Base-by-base conservation (phyloP, 1,140 invertebrate species). In the Dreissena polymorpha region DNA sequence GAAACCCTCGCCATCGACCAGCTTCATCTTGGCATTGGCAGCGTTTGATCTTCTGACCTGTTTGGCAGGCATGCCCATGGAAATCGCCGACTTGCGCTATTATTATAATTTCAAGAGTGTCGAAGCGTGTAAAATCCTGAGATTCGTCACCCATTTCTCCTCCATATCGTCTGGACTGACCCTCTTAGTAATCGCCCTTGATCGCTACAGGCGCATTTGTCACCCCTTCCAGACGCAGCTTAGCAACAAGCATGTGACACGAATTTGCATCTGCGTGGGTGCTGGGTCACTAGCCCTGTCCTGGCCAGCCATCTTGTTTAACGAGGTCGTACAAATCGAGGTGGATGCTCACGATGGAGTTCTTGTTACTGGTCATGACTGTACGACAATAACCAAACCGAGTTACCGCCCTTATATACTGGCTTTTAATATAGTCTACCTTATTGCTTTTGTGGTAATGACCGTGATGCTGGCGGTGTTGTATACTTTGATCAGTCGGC, bases 11-110 rank as follows among this genome's bases (percentile, higher is more conserved):
- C 84, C 39, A 68, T 81, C 63, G 14, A 85, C 55, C n/a, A 84
- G 25, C 23, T 84, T 87, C 25, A 85, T 88, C 55, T 65, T 87
- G 2, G 73, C 81, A 14, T 65, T 89, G 13, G 89, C 89, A 0
- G 18, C 78, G 10, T 85, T 86, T 10, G 87, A 89, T 53, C 70
- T 89, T 0, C 18, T 84, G 18, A 81, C 80, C 13, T 85, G 85
- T 51, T 12, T 77, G 13, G 39, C 87, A 7, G 76, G 82, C 27
- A 88, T 89, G 78, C 87, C 87, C 0, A 83, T 83, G n/a, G 87
- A 88, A 68, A 88, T 89, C 13, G 84, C 84, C 14, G 87, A 90
- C 69, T 67, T 88, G 60, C 27, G 86, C 10, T 88, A 77, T 53
- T 76, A 73, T 27, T 86, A 86, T 60, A 88, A 82, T 14, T 88